Evolutionary conservation across 2,888 invertebrate species (phyloP).

Genomic region (Lamproptera curius): DNA sequence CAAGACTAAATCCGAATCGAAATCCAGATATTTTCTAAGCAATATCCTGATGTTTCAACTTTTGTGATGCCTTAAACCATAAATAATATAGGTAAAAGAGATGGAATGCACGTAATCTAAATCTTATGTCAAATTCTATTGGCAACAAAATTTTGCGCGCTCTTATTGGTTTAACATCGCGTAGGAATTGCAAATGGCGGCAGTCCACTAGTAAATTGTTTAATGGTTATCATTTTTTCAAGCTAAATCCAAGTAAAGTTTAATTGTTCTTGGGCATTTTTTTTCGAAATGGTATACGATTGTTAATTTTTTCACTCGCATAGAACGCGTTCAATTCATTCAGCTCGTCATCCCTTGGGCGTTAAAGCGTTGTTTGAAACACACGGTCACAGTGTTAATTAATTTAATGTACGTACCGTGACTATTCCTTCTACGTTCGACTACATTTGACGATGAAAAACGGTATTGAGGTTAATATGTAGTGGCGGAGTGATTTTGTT

Average conservation of each 20-base stretch:
- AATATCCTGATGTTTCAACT: too few relatives aligned
- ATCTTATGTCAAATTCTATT: background rate
- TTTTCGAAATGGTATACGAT: background rate
- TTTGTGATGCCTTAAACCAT: too few relatives aligned
- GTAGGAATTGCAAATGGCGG: too few relatives aligned
- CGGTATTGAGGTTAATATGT: background rate
- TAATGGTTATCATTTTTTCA: too few relatives aligned
- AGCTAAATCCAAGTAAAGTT: background rate
- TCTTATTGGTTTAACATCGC: too few relatives aligned
- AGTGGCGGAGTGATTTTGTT: background rate
- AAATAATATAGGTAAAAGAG: too few relatives aligned
- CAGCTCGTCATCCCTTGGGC: constrained; percentile 6
- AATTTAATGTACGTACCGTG: constrained; percentile 35
- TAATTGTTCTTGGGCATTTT: background rate
- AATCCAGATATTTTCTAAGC: too few relatives aligned
- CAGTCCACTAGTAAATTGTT: background rate
- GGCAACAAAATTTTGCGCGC: background rate
- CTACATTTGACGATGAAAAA: background rate
- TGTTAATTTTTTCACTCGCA: background rate
- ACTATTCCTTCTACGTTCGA: constrained; percentile 4
- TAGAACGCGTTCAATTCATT: background rate
- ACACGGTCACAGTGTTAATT: constrained; percentile 31
- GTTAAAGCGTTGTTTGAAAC: constrained; percentile 24
- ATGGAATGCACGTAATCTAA: too few relatives aligned
- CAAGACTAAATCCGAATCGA: too few relatives aligned